Evolutionary conservation across 92 coral and sea anemone genomes (phyloP), one percentile per base, ranked within the genome.

Genomic region (Montipora capitata): DNA sequence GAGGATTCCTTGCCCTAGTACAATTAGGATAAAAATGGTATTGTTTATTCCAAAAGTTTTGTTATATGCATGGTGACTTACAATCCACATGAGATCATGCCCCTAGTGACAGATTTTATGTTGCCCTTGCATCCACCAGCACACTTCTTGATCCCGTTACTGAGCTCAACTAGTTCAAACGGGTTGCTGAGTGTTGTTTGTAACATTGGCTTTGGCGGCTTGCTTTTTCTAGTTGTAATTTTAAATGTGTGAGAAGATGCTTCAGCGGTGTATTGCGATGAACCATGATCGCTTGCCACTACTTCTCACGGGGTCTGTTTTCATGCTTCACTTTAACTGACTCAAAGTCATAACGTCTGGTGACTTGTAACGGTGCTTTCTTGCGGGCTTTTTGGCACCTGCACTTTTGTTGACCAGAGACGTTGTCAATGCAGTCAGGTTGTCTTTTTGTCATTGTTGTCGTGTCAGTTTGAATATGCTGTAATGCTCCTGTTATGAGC

Each of bases 1-100:
- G 11, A 8, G 89, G 92, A 79, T 92, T 88, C 35, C 95, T 66
- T 42, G 70, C 89, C 35, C 27, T 40, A 20, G 83, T 57, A 56
- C 90, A 88, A 20, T 83, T 84, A 14, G 51, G 66, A 44, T 76
- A 83, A 10, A 88, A 48, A 71, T 88, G 90, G 44, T 66, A 89
- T 5, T 93, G 93, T 62, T 92, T 92, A 57, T 92, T 93, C 4
- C 89, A 65, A 93, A 93, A 7, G 93, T 93, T 56, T 93, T 89
- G 61, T 85, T 86, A 81, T 88, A 89, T n/a, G 81, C 48, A 18
- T 51, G 52, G 62, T 15, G 49, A 8, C 42, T 39, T 6, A 40
- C 77, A 38, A 89, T 48, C 77, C 87, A 89, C 2, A 93, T 69
- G 63, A 74, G 85, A 65, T 92, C 92, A 59, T 92, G 92, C 71